phyloP scores from a whole-genome alignment of 2,113 vertebrate genomes.

The Clarias macrocephalus region DNA sequence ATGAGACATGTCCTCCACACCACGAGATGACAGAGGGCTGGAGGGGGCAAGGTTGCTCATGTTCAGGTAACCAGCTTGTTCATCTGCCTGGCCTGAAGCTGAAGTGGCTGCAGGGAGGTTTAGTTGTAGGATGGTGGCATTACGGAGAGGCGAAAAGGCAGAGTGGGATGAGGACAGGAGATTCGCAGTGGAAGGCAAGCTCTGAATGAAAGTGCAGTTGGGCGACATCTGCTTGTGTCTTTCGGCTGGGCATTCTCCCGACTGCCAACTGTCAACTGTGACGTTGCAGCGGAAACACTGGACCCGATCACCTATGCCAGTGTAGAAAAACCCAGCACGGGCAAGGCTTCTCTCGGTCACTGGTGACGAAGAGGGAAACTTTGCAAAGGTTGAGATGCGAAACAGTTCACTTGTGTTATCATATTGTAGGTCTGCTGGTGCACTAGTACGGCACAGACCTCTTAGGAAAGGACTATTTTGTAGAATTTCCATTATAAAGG shows the following conservation, averaged over 20 bases:
- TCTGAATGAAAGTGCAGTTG: conserved; percentile 87
- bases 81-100: conserved; percentile 65
- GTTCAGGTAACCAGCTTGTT: conserved; percentile 80
- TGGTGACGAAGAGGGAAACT: conserved; percentile 72
- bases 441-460: conserved; percentile 74
- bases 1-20: conserved; percentile 78
- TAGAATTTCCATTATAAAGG: conserved; percentile 79
- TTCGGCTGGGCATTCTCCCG: conserved; percentile 85
- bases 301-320: conserved; percentile 84
- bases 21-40: conserved; percentile 75
- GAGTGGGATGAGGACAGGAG: conserved; percentile 77
- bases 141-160: conserved; percentile 73
- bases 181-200: conserved; percentile 69
- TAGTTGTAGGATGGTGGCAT: conserved; percentile 66
- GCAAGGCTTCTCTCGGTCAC: conserved; percentile 91
- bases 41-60: conserved; percentile 77
- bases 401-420: conserved; percentile 92
- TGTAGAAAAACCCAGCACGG: conserved; percentile 94
- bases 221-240: conserved; percentile 87
- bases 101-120: conserved; percentile 35
- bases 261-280: conserved; percentile 88
- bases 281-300: conserved; percentile 90
- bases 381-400: conserved; percentile 88
- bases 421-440: conserved; percentile 81
- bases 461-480: conserved; percentile 78